Evolutionary conservation across 2,888 invertebrate genomes (phyloP), one percentile per base, ranked within the genome.

Genomic region (Bellardia pandia): DNA sequence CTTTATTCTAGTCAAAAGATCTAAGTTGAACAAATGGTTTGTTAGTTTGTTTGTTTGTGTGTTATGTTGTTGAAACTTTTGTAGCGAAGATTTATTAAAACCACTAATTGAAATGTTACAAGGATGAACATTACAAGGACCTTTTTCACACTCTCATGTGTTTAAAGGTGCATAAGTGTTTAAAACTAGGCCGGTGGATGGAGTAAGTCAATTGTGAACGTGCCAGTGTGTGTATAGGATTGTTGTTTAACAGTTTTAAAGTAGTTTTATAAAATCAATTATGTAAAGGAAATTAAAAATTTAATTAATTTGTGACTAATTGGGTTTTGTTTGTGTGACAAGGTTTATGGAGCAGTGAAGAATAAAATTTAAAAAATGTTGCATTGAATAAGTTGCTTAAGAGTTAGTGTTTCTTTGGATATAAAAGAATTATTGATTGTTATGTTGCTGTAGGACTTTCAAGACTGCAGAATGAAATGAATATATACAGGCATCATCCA

Each of bases 21-120:
- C n/a, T 42, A 64, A 76, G 33, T 11, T 81, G 68, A 37, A 74
- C 48, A 66, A 74, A 66, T 8, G 30, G 71, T 71, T 72, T 53
- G 53, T 72, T 68, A 23, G 62, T 40, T 62, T 33, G 3, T 13
- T 40, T 81, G 11, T 16, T 45, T 33, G 13, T 51, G 62, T n/a
- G 16, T 53, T 33, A 23, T 8, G 33, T 37, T 23, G 51, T 16
- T 16, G 53, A 40, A 82, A 74, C 53, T 82, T 77, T 86, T 62
- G 30, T 9, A 60, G 30, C 5, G 13, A 80, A 80, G 76, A 84
- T 86, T 80, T 86, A 86, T 86, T 84, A 84, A 86, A 86, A 86
- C 86, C 84, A 86, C 86, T 86, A 86, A 86, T 84, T 84, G 84
- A 80, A 86, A 86, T 83, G 78, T 71, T 79, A 64, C 75, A 71